phyloP scores from a whole-genome alignment of 2,797 vertebrate genomes.

The Myripristis jacobus region DNA sequence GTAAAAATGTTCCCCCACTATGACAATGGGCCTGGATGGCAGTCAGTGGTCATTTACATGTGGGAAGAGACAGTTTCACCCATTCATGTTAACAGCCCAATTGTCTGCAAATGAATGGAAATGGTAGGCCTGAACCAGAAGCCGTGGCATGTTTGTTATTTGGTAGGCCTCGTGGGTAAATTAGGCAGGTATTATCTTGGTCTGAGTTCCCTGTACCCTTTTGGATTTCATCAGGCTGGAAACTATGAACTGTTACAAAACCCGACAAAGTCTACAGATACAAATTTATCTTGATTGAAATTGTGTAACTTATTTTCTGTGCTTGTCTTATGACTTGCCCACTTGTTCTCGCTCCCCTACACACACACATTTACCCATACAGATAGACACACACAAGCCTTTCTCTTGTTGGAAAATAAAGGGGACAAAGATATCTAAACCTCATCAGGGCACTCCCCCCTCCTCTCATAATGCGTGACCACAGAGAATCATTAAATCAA shows the following conservation, averaged over 20 bases:
- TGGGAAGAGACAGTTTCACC: neutral
- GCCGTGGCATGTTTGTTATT: constrained; percentile 38
- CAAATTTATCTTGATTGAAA: constrained; percentile 39
- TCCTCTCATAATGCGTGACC: too few species aligned
- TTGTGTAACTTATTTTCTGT: constrained; percentile 29
- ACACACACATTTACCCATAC: neutral
- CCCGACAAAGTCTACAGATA: constrained; percentile 21
- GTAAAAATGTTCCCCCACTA: neutral
- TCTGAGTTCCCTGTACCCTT: constrained; percentile 39
- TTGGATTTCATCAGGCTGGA: constrained; percentile 42
- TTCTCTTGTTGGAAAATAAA: neutral
- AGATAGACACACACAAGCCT: neutral
- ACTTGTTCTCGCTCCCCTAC: constrained; percentile 23
- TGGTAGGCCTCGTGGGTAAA: too few species aligned
- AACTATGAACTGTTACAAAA: constrained; percentile 20
- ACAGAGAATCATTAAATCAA: too few species aligned
- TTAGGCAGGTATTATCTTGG: neutral
- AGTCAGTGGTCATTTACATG: neutral
- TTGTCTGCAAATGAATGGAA: constrained; percentile 51
- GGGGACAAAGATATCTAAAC: too few species aligned
- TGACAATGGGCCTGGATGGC: too few species aligned
- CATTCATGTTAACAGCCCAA: constrained; percentile 1
- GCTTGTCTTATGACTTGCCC: constrained; percentile 63
- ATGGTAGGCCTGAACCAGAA: constrained; percentile 48
- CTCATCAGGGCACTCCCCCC: too few species aligned